phyloP scores from a whole-genome alignment of 2,113 vertebrate genomes.

The Donacobius atricapilla region DNA sequence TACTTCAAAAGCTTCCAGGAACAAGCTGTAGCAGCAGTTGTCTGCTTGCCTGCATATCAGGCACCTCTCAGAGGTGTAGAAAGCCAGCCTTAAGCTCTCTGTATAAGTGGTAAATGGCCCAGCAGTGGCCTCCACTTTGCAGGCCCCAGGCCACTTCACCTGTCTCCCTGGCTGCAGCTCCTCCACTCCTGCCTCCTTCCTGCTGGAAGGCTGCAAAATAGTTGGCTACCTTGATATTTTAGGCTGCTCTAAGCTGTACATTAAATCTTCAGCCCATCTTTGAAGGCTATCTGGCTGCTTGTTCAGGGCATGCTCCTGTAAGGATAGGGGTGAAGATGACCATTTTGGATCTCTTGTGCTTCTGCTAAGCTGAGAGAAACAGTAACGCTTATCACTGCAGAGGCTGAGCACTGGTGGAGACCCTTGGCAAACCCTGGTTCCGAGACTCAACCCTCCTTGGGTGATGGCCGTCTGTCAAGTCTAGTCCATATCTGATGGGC shows the following conservation, averaged over 20 bases:
- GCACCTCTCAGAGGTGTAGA: not conserved
- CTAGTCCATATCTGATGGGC: not conserved
- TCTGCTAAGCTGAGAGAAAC: not conserved
- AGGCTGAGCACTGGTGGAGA: not conserved
- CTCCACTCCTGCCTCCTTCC: not conserved
- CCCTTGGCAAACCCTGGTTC: not conserved
- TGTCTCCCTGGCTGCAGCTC: not conserved
- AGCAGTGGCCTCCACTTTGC: not conserved
- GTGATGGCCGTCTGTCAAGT: not conserved
- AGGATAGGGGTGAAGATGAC: not conserved
- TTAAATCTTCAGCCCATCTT: not conserved
- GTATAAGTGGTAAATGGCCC: not conserved
- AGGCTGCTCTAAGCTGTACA: not conserved
- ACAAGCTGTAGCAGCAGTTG: not conserved
- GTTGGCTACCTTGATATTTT: not conserved
- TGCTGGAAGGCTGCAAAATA: not conserved
- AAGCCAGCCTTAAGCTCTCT: not conserved
- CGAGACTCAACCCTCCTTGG: fast-evolving
- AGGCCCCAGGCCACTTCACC: not conserved
- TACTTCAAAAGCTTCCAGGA: not conserved
- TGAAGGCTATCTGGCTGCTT: not conserved
- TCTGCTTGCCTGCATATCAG: not conserved
- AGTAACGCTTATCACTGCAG: not conserved
- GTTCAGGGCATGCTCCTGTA: not conserved
- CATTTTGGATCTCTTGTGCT: not conserved